These are phyloP conservation scores for Drosophila erecta DNA, from an alignment of 1,140 invertebrate genomes.

Conservation along the genomic window DNA sequence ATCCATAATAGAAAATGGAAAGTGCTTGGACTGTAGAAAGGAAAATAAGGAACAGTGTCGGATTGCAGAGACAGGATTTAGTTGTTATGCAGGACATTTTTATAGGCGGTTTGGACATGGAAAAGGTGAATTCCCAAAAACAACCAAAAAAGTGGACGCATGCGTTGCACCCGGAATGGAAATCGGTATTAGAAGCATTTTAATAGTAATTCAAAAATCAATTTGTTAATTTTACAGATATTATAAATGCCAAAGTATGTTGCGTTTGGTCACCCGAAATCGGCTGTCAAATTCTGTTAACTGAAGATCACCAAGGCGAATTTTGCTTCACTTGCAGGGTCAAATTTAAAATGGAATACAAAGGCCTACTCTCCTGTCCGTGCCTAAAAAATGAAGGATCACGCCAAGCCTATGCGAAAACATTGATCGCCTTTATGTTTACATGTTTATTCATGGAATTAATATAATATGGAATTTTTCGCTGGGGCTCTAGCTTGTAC, in stretches of 20 bases:
- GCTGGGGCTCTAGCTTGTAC: neutral
- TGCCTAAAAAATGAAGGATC: neutral
- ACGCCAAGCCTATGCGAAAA: neutral
- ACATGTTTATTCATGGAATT: neutral
- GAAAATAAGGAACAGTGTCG: neutral
- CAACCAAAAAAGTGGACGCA: neutral
- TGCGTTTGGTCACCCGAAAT: neutral
- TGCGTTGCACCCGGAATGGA: neutral
- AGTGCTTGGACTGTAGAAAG: neutral
- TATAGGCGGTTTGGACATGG: neutral
- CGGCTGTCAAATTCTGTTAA: neutral
- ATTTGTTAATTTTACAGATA: neutral
- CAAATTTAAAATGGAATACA: conserved; percentile 1
- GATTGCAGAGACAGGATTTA: neutral
- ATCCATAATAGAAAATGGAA: neutral
- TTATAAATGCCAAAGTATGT: neutral
- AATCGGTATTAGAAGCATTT: neutral
- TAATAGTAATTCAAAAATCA: neutral
- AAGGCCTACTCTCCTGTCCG: neutral
- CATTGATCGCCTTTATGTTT: neutral
- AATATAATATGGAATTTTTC: neutral
- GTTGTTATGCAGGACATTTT: neutral
- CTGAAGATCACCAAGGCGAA: neutral
- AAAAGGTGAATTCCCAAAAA: neutral
- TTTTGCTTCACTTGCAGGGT: neutral